Evolutionary conservation across 2,797 vertebrate genomes (phyloP).

Genomic region (Erithacus rubecula): DNA sequence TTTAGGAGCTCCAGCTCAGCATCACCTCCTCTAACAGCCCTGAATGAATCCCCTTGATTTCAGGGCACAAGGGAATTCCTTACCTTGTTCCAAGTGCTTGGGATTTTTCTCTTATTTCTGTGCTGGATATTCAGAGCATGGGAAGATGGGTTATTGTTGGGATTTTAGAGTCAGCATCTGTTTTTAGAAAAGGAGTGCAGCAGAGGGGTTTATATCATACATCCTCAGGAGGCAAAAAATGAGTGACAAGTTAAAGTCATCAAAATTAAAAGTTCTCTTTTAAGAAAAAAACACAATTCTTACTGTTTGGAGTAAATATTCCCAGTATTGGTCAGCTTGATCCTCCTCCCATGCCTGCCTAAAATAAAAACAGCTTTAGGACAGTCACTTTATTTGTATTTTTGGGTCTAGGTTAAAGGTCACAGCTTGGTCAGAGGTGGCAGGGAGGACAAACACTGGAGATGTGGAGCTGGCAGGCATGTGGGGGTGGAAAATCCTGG

Average conservation of each 20-base stretch:
- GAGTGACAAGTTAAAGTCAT: neutral
- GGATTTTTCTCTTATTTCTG: neutral
- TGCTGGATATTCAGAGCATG: neutral
- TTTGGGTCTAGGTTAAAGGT: neutral
- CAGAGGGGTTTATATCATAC: neutral
- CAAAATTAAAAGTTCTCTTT: neutral
- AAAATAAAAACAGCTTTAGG: neutral
- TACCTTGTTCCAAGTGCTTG: neutral
- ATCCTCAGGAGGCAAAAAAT: neutral
- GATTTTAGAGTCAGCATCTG: neutral
- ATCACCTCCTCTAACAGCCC: neutral
- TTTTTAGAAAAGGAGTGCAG: neutral
- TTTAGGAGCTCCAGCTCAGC: conserved; percentile 9
- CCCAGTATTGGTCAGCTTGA: neutral
- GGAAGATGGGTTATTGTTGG: neutral
- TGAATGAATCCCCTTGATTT: neutral
- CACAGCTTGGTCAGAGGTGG: neutral
- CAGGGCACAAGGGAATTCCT: neutral
- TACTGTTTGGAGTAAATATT: neutral
- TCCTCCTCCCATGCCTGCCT: neutral
- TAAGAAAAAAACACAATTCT: neutral
- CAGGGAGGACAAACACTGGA: neutral
- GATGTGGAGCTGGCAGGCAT: neutral
- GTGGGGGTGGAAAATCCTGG: neutral
- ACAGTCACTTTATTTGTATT: neutral